Conservation (phyloP, 2,888 invertebrate genomes). For the Mechanitis mazaeus region DNA sequence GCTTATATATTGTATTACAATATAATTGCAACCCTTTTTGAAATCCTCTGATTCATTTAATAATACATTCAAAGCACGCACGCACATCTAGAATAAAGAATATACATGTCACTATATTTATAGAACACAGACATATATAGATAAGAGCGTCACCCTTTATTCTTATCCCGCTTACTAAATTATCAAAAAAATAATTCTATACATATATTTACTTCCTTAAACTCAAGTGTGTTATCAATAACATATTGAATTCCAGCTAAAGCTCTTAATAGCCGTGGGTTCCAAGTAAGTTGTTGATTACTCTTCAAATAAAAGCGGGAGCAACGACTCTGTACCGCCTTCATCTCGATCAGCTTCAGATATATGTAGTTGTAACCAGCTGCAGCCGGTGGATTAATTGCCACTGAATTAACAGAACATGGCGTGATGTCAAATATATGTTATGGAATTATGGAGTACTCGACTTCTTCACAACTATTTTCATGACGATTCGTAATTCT, state of each 20-base stretch:
- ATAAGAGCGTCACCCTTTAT: too few relatives aligned
- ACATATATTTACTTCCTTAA: too few relatives aligned
- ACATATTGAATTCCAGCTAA: neutral
- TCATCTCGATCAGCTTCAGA: constrained; percentile 43
- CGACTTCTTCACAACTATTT: neutral
- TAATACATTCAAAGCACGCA: constrained; percentile 9
- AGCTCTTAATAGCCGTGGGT: constrained; percentile 11
- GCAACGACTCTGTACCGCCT: constrained; percentile 48
- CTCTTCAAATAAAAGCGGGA: constrained; percentile 31
- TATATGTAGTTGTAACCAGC: constrained; percentile 46
- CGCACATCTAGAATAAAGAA: neutral
- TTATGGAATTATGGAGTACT: neutral
- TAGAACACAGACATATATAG: too few relatives aligned
- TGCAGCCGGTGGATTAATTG: constrained; percentile 49
- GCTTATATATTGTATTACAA: neutral
- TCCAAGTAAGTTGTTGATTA: constrained; percentile 9
- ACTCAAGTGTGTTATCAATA: neutral
- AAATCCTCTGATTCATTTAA: constrained; percentile 8
- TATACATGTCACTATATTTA: neutral
- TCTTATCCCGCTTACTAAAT: too few relatives aligned
- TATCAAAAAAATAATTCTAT: too few relatives aligned
- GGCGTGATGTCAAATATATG: constrained; percentile 22
- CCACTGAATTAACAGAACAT: constrained; percentile 47
- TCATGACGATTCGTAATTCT: neutral
- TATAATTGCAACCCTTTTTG: neutral